Base-by-base conservation (phyloP, 2,797 vertebrate genomes). In the Perodicticus potto region DNA sequence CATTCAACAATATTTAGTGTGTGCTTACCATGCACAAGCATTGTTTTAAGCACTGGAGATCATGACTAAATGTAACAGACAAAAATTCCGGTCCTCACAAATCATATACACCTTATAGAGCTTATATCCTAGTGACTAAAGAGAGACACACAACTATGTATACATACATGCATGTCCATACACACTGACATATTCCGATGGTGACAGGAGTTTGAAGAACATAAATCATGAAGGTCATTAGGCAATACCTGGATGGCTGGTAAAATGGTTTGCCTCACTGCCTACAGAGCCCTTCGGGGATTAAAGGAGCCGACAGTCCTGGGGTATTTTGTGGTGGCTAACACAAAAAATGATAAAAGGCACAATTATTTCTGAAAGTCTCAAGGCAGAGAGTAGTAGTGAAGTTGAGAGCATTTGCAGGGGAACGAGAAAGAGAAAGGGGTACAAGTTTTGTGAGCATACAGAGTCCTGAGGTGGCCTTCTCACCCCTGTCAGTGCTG, bases 131-230 rank as follows among this genome's bases (percentile, higher is more conserved):
- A 53, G 40, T 8, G 59, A 53, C 3, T 76, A 40, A 73, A 49
- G 45, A 74, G 20, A 32, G 4, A 19, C 7, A 37, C 13, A 61
- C 12, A 29, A 11, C 11, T 20, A 27, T 11, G 32, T 43, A 45
- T 25, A 17, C 40, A 13, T 6, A 14, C 5, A 9, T 2, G 4
- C 59, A 10, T 1, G 0, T 65, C 13, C 10, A 45, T 20, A 12
- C 20, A 10, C 37, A n/a, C 14, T 5, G 27, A 29, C 9, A 63
- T 17, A 53, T 53, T 34, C 53, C 29, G 4, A 53, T 7, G 22
- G 53, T 23, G 70, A 59, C 8, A 27, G 78, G 20, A 23, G 1
- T 12, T 22, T 29, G 34, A 34, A 88, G 27, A 77, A 57, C 70
- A n/a, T 11, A 6, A 88, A 34, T 65, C 70, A 70, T 3, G n/a